Evolutionary conservation across 2,888 invertebrate species (phyloP).

Genomic region (Pheosia gnoma): DNA sequence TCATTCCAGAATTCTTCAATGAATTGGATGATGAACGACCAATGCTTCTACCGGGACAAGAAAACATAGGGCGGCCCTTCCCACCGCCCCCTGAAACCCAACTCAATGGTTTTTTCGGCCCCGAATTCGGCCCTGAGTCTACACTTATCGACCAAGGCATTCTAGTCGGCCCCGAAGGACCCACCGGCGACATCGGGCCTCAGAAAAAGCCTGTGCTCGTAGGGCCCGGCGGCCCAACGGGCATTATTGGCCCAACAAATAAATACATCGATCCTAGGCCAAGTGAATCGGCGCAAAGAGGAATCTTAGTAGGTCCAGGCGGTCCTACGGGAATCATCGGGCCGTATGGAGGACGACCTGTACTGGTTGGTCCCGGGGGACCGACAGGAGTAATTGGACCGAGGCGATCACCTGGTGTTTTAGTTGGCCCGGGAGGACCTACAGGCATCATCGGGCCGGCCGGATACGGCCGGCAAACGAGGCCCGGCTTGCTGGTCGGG

Average conservation of each 20-base stretch:
- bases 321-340: constrained; percentile 57
- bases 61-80: constrained; percentile 47
- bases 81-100: constrained; percentile 40
- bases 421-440: constrained; percentile 72
- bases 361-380: constrained; percentile 76
- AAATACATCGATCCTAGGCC: constrained; percentile 41
- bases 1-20: constrained; percentile 63
- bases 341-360: constrained; percentile 39
- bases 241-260: constrained; percentile 32
- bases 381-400: constrained; percentile 60
- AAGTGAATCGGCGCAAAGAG: constrained; percentile 53
- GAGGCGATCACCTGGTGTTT: constrained; percentile 41
- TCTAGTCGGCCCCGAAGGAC: constrained; percentile 64
- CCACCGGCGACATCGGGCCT: constrained; percentile 46
- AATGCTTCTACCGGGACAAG: constrained; percentile 53
- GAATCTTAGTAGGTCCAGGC: constrained; percentile 75
- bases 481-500: constrained; percentile 59
- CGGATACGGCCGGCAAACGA: constrained; percentile 51
- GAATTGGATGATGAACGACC: constrained; percentile 68
- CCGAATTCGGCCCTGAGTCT: constrained; percentile 35
- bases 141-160: constrained; percentile 23
- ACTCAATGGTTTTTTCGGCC: constrained; percentile 33
- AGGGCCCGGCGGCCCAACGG: constrained; percentile 62
- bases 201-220: constrained; percentile 50
- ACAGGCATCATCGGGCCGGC: constrained; percentile 50